Evolutionary conservation across 2,797 vertebrate genomes (phyloP), one percentile per base, ranked within the genome.

Genomic region (Odontamblyopus lacepedii): DNA sequence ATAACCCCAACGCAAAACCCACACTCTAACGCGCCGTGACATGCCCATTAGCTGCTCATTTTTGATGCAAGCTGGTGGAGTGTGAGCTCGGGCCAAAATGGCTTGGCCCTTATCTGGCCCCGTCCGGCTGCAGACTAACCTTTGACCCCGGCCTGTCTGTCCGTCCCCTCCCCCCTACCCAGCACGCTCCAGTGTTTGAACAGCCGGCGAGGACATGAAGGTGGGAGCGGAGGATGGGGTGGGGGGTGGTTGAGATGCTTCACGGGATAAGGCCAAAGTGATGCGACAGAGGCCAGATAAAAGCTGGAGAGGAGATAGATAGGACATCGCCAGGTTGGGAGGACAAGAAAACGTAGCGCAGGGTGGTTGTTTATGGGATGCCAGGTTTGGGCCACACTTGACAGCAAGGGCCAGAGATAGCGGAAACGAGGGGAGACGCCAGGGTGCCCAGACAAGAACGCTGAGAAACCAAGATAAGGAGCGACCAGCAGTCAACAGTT

Each of bases 391-490:
- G 80, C 75, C 60, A 74, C 66, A 78, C 38, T 64, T 44, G 62
- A 57, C 68, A 73, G 70, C 72, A 83, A 76, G 63, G 84, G 71
- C 70, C 64, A 74, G 72, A 81, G 78, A 84, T 82, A 86, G 79
- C 62, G 79, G 66, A 80, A 69, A 23, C 29, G 85, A 71, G 77
- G 62, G 5, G 72, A 82, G 73, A 74, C 76, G 76, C 74, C 75
- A 68, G 80, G 73, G 69, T 62, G 73, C 76, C 61, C 82, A 81
- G 83, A 90, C 80, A 87, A 78, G 73, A 75, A 74, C 81, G 78
- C 91, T 91, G 90, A 89, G 83, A 86, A 87, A 85, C 74, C 74
- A 77, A 89, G 91, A 93, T 93, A 92, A 92, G 84, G 87, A 86
- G 57, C 27, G 55, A 88, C 76, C 82, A 78, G 82, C 84, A 86